These are phyloP conservation scores for Rhodeus uyekii DNA, from an alignment of 2,797 vertebrate genomes.

Conservation along the genomic window DNA sequence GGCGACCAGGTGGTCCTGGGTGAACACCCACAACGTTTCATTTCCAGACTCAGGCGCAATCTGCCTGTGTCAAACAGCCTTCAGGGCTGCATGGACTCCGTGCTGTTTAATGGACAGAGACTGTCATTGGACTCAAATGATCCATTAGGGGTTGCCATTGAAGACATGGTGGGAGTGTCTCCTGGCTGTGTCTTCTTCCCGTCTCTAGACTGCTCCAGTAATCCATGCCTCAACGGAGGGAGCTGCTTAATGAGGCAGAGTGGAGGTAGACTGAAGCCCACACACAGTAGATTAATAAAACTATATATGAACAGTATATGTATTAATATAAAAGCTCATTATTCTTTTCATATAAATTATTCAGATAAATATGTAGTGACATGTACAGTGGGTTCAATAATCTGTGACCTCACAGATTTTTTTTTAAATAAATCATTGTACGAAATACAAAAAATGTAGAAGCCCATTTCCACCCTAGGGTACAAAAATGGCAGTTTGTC, in stretches of 20 bases:
- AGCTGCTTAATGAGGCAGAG: constrained; percentile 70
- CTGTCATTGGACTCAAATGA: constrained; percentile 77
- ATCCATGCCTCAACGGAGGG: constrained; percentile 83
- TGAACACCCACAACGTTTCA: constrained; percentile 76
- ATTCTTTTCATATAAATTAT: not conserved
- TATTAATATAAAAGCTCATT: not conserved
- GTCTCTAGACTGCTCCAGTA: constrained; percentile 77
- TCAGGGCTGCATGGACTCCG: constrained; percentile 83
- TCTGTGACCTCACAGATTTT: no score
- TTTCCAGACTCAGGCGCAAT: constrained; percentile 56
- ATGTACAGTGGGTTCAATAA: no score
- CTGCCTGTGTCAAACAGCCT: constrained; percentile 78
- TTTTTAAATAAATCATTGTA: no score
- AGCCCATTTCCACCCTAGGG: no score
- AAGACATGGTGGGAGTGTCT: constrained; percentile 78
- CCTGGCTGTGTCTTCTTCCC: constrained; percentile 75
- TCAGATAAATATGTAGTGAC: not conserved
- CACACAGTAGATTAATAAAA: constrained; percentile 5
- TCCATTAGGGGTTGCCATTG: constrained; percentile 69
- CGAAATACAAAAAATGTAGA: no score
- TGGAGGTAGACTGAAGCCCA: constrained; percentile 71
- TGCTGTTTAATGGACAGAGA: constrained; percentile 82
- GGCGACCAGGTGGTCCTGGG: constrained; percentile 82
- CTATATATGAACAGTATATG: not conserved
- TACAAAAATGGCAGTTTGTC: no score